Evolutionary conservation across 2,797 vertebrate species (phyloP).

Genomic region (Sciurus carolinensis): DNA sequence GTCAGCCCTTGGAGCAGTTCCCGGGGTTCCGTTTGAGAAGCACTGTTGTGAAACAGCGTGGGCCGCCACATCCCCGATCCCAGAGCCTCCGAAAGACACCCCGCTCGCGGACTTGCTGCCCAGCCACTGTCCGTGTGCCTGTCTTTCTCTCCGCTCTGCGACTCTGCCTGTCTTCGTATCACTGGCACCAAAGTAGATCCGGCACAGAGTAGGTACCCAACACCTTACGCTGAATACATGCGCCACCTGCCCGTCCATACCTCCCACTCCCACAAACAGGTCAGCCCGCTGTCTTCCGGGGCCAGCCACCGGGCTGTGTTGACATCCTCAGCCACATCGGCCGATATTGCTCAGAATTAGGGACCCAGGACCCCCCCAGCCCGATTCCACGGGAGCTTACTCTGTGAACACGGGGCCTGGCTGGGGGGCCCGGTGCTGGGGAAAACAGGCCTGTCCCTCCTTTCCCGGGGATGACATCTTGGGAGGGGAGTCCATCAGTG

Average conservation of each 20-base stretch:
- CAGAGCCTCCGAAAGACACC: neutral
- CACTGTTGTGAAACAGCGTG: neutral
- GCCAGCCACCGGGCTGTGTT: neutral
- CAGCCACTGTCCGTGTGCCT: neutral
- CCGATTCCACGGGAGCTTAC: neutral
- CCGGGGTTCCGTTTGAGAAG: neutral
- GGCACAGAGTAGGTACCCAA: neutral
- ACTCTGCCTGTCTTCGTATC: neutral
- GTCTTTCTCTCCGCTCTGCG: neutral
- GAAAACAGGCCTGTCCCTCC: neutral
- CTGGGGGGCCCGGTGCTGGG: too few species aligned
- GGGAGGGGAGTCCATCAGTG: neutral
- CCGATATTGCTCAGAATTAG: neutral
- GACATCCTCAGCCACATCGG: neutral
- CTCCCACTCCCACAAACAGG: neutral
- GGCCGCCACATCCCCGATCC: neutral
- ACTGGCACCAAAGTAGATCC: neutral
- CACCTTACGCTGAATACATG: neutral
- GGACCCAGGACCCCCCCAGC: neutral
- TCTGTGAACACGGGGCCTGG: neutral
- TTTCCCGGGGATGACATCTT: neutral
- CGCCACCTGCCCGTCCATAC: neutral
- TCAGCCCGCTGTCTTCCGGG: fast-evolving
- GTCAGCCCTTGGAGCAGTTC: neutral
- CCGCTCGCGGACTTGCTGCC: too few species aligned